These are phyloP conservation scores for Cataglyphis cursor DNA, from an alignment of 2,888 invertebrate genomes.

Conservation along the genomic window DNA sequence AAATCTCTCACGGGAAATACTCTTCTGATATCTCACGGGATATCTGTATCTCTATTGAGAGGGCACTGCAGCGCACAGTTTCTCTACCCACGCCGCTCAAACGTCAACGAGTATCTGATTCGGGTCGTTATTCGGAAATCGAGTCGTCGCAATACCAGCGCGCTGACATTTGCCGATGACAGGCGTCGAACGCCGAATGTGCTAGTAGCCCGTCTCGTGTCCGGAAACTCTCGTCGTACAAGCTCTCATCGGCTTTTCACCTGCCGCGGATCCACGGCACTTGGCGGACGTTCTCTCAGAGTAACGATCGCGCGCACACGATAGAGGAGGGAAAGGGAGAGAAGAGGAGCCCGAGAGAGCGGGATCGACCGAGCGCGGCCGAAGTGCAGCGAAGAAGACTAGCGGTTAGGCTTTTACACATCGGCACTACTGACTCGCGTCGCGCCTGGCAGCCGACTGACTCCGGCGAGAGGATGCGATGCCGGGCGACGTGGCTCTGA, in stretches of 20 bases:
- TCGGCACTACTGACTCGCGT: conserved; percentile 52
- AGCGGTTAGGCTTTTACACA: background rate
- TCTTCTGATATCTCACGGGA: background rate
- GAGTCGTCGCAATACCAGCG: background rate
- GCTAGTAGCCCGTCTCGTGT: background rate
- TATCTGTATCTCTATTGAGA: background rate
- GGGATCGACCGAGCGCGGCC: conserved; percentile 68
- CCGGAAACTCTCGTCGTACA: background rate
- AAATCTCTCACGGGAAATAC: background rate
- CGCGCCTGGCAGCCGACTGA: conserved; percentile 78
- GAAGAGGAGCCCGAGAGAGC: conserved; percentile 48
- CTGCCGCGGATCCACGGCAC: conserved; percentile 42
- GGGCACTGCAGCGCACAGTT: conserved; percentile 9
- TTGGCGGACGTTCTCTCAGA: conserved; percentile 33
- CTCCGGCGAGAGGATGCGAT: conserved; percentile 51
- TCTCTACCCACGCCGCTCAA: background rate
- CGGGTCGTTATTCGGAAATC: background rate
- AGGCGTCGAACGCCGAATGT: conserved; percentile 1
- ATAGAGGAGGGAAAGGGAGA: conserved; percentile 53
- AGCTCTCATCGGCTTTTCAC: conserved; percentile 24
- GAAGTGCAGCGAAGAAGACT: conserved; percentile 58
- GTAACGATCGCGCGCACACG: conserved; percentile 38
- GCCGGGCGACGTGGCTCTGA: conserved; percentile 50
- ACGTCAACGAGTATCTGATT: conserved; percentile 10
- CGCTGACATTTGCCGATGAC: conserved; percentile 7